A percentile compares a stretch with the other conserved stretches of the same genome.
Conservation (phyloP, 2,888 invertebrate genomes). For the Agonopterix subpropinquella region DNA sequence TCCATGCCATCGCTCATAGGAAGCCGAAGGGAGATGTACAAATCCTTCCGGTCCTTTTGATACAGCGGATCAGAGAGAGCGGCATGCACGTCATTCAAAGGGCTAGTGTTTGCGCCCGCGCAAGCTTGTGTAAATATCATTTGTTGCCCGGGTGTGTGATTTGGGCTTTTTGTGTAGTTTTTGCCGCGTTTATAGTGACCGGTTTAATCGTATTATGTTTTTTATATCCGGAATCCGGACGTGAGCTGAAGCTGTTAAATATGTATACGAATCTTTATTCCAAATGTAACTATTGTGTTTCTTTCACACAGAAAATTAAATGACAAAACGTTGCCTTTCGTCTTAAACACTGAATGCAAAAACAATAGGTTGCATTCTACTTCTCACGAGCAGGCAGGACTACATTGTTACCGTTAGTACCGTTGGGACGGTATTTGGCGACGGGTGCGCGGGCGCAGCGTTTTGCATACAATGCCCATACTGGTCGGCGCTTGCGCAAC, state of each 20-base stretch:
- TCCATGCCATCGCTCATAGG: slow-evolving; percentile 21
- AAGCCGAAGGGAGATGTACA: slow-evolving; percentile 29
- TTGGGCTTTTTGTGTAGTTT: slow-evolving; percentile 45
- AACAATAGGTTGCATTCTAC: slow-evolving; percentile 4
- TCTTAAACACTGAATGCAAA: neutral
- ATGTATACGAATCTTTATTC: neutral
- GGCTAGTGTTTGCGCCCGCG: slow-evolving; percentile 44
- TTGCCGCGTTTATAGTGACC: slow-evolving; percentile 28
- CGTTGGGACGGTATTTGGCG: slow-evolving; percentile 52
- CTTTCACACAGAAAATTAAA: too few species aligned
- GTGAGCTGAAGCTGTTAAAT: neutral
- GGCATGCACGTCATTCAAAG: slow-evolving; percentile 51
- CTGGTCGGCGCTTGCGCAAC: slow-evolving; percentile 58
- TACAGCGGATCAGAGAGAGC: slow-evolving; percentile 34
- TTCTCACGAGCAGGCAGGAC: slow-evolving; percentile 19
- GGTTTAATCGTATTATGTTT: slow-evolving; percentile 46
- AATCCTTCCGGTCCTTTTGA: slow-evolving; percentile 66
- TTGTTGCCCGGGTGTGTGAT: slow-evolving; percentile 50
- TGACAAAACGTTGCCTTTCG: too few species aligned
- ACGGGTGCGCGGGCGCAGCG: slow-evolving; percentile 34
- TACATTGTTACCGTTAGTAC: slow-evolving; percentile 36
- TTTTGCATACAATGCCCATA: slow-evolving; percentile 74
- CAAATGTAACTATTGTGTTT: too few species aligned
- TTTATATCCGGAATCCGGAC: slow-evolving; percentile 33
- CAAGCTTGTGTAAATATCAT: slow-evolving; percentile 50